Percentiles rank a stretch among this genome's conserved stretches.
Conservation (phyloP, 2,797 vertebrate species). For the Ciconia nigra region DNA sequence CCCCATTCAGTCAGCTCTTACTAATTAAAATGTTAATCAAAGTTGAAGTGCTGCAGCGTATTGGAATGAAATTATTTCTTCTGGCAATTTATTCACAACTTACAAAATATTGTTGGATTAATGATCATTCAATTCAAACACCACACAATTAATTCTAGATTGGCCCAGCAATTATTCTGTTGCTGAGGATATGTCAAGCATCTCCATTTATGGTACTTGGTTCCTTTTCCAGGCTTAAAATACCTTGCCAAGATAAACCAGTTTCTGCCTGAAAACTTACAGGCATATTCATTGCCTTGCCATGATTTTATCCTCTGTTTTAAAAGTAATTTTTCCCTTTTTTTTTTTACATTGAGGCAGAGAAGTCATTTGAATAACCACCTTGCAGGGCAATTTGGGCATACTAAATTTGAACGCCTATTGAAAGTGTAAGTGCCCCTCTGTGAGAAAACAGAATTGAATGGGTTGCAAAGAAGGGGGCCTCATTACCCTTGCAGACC, state of each 20-base stretch:
- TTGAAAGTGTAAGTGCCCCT: background rate
- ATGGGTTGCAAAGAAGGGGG: background rate
- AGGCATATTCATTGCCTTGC: background rate
- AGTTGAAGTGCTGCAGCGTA: constrained; percentile 1
- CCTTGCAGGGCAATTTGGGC: background rate
- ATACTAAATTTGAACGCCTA: background rate
- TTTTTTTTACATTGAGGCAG: constrained; percentile 10
- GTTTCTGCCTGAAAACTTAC: constrained; percentile 36
- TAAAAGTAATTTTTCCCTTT: background rate
- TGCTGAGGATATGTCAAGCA: constrained; percentile 25
- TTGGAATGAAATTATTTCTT: constrained; percentile 52
- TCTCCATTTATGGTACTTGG: constrained; percentile 53
- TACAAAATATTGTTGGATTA: constrained; percentile 60
- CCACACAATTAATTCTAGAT: constrained; percentile 46
- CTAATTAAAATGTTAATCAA: constrained; percentile 69
- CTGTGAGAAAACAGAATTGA: background rate
- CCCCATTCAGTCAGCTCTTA: constrained; percentile 35
- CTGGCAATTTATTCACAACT: constrained; percentile 62
- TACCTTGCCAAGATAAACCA: constrained; percentile 47
- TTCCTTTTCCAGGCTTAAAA: constrained; percentile 39
- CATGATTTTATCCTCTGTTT: background rate
- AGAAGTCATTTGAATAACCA: background rate
- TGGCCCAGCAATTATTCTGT: constrained; percentile 52
- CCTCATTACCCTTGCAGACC: background rate
- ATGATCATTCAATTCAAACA: constrained; percentile 63